These are phyloP conservation scores for Diaprepes abbreviatus DNA, from an alignment of 2,888 invertebrate genomes.

Conservation along the genomic window DNA sequence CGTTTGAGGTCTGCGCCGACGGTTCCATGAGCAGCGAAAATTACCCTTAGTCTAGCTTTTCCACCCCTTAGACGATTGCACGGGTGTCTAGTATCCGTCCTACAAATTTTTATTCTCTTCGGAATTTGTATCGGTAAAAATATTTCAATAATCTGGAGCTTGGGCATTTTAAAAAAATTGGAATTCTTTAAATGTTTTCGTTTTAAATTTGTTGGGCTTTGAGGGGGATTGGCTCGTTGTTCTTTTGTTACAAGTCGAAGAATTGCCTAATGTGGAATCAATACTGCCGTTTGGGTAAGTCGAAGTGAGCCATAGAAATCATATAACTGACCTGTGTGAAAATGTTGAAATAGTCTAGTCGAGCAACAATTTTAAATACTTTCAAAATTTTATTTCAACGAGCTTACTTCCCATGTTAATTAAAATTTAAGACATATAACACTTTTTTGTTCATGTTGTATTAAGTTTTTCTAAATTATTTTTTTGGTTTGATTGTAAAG, in stretches of 20 bases:
- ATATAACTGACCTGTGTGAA: slow-evolving; percentile 48
- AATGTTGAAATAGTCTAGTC: slow-evolving; percentile 3
- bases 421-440: too few relatives aligned
- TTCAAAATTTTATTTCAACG: too few relatives aligned
- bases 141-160: not conserved
- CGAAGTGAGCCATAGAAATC: slow-evolving; percentile 33
- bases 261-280: slow-evolving; percentile 52
- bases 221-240: slow-evolving; percentile 2
- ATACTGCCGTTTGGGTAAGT: slow-evolving; percentile 51
- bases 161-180: not conserved
- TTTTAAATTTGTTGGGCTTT: not conserved
- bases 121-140: not conserved
- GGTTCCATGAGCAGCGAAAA: slow-evolving; percentile 25
- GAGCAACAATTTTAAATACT: slow-evolving; percentile 18
- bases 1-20: slow-evolving; percentile 58
- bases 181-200: not conserved
- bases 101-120: slow-evolving; percentile 1
- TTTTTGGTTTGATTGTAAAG: too few relatives aligned
- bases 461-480: too few relatives aligned
- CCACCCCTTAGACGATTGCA: slow-evolving; percentile 30
- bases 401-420: too few relatives aligned
- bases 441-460: too few relatives aligned
- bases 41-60: slow-evolving; percentile 41
- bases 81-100: slow-evolving; percentile 18
- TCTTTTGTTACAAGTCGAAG: slow-evolving; percentile 36